These are phyloP conservation scores for Cephalopholis sonnerati DNA, from an alignment of 2,113 vertebrate genomes.

Conservation along the genomic window DNA sequence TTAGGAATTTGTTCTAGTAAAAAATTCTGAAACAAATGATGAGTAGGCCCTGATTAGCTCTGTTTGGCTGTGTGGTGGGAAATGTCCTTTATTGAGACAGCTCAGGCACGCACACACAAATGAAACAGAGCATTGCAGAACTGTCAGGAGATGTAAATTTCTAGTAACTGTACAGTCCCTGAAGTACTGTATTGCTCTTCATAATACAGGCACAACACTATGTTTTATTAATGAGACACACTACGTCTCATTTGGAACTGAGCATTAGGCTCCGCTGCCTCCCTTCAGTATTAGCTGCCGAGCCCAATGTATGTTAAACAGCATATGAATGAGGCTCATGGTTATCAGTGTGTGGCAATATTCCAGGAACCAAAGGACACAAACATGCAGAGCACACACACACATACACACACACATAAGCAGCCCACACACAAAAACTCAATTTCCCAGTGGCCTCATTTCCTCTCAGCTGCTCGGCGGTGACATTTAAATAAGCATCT, in stretches of 20 bases:
- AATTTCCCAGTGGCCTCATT: constrained; percentile 78
- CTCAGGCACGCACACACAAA: neutral
- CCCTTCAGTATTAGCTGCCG: constrained; percentile 24
- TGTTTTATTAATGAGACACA: constrained; percentile 71
- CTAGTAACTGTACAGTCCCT: constrained; percentile 59
- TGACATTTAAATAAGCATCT: constrained; percentile 85
- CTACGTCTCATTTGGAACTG: constrained; percentile 45
- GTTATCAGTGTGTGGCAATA: constrained; percentile 39
- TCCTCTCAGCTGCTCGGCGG: constrained; percentile 60
- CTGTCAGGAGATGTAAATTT: constrained; percentile 51
- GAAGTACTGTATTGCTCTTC: constrained; percentile 45
- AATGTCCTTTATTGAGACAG: constrained; percentile 37
- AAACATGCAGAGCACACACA: constrained; percentile 18
- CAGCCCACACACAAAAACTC: constrained; percentile 49
- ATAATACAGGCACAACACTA: constrained; percentile 44
- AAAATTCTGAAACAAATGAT: constrained; percentile 43
- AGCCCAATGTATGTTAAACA: constrained; percentile 34
- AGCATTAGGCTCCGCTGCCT: constrained; percentile 47
- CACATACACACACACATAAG: neutral
- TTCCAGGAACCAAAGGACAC: constrained; percentile 31
- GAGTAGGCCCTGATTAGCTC: constrained; percentile 41
- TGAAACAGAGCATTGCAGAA: constrained; percentile 22
- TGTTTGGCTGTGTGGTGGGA: constrained; percentile 27
- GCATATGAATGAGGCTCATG: constrained; percentile 41
- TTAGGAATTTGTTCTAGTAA: constrained; percentile 42